These are phyloP conservation scores for Acanthosepion pharaonis DNA, from an alignment of 2,888 invertebrate genomes.

Conservation along the genomic window DNA sequence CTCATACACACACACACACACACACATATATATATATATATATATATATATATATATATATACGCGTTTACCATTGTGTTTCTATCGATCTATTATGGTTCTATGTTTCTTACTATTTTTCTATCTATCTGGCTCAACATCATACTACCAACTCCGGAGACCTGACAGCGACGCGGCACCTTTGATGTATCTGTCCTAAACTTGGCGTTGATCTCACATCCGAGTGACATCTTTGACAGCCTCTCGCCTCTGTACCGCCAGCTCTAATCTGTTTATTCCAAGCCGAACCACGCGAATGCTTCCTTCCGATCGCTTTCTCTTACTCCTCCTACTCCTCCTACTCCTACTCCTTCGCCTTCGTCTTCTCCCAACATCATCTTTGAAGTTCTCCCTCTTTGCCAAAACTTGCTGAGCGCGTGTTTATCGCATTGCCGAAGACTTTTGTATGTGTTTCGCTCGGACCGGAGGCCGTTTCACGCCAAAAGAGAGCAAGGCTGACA, in stretches of 20 bases:
- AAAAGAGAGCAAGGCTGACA: slow-evolving; percentile 9
- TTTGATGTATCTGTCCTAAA: slow-evolving; percentile 6
- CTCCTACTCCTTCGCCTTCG: background rate
- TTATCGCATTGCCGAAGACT: slow-evolving; percentile 13
- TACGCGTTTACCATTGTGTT: background rate
- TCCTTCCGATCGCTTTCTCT: background rate
- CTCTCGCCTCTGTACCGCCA: slow-evolving; percentile 33
- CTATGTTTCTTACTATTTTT: background rate
- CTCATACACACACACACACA: background rate
- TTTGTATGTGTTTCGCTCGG: background rate
- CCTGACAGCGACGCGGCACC: slow-evolving; percentile 33
- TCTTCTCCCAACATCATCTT: background rate
- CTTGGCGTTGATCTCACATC: slow-evolving; percentile 22
- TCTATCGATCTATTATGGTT: background rate
- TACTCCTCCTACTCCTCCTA: background rate
- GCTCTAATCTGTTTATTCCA: slow-evolving; percentile 20
- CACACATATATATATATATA: too few species aligned
- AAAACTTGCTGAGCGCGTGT: slow-evolving; percentile 22
- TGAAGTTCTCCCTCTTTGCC: background rate
- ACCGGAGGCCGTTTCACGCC: slow-evolving; percentile 33
- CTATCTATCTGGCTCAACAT: background rate
- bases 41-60: background rate
- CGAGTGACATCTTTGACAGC: slow-evolving; percentile 22
- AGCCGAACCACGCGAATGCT: background rate
- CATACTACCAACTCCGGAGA: background rate